phyloP scores from a whole-genome alignment of 2,113 vertebrate genomes.

The Pagrus major region DNA sequence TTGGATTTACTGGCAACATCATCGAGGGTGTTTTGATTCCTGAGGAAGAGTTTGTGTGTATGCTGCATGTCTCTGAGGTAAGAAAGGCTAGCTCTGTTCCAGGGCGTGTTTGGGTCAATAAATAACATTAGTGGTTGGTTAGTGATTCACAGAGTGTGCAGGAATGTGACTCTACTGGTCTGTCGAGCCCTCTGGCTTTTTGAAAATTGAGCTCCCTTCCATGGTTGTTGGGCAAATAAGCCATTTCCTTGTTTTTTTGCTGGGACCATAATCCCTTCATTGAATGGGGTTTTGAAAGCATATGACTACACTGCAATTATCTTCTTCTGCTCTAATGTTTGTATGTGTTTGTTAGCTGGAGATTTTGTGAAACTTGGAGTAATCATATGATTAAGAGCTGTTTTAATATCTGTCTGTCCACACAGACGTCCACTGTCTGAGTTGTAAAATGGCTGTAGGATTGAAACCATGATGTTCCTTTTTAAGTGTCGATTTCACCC shows the following conservation, averaged over 20 bases:
- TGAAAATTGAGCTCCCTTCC: conserved; percentile 21
- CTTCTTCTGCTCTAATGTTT: not conserved
- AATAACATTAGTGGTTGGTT: conserved; percentile 24
- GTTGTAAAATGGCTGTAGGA: conserved; percentile 39
- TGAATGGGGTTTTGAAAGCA: conserved; percentile 3
- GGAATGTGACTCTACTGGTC: conserved; percentile 62
- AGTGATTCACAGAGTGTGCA: conserved; percentile 18
- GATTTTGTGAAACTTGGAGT: conserved; percentile 9
- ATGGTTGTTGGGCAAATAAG: conserved; percentile 12
- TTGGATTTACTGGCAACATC: conserved; percentile 41
- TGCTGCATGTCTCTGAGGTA: conserved; percentile 60
- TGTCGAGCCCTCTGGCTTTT: conserved; percentile 26
- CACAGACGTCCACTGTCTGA: conserved; percentile 20
- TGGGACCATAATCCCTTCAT: not conserved
- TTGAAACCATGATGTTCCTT: conserved; percentile 28
- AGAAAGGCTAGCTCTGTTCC: conserved; percentile 24
- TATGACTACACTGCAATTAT: not conserved
- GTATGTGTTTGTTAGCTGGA: not conserved
- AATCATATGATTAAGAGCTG: not conserved
- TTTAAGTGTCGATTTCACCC: conserved; percentile 11
- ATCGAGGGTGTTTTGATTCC: conserved; percentile 31
- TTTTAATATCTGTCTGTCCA: not conserved
- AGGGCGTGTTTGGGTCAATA: conserved; percentile 55
- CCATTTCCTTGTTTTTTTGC: conserved; percentile 25
- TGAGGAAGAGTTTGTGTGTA: conserved; percentile 38